phyloP scores from a whole-genome alignment of 2,797 vertebrate genomes.

The Adelosebastes latens region DNA sequence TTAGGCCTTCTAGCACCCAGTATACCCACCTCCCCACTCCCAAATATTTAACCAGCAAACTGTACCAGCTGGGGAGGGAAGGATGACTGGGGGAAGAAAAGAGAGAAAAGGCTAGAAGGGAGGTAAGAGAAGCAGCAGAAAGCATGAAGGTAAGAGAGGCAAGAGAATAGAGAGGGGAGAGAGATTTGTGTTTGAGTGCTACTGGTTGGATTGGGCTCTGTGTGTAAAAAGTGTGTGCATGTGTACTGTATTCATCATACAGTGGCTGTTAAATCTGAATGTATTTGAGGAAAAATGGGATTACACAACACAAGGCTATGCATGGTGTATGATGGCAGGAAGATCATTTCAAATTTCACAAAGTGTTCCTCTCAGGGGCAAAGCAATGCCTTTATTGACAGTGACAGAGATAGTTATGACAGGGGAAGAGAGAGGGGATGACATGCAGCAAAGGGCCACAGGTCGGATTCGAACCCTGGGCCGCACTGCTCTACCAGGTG shows the following conservation, averaged over 20 bases:
- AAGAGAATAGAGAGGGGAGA: background rate
- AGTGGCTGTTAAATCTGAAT: background rate
- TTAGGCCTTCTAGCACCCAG: constrained; percentile 55
- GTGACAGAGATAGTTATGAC: too few species aligned
- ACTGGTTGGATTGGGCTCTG: background rate
- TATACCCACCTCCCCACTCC: constrained; percentile 9
- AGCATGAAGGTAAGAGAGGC: constrained; percentile 11
- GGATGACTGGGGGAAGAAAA: background rate
- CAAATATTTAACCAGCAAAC: constrained; percentile 77
- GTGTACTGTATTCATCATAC: background rate
- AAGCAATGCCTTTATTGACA: background rate
- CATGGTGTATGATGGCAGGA: background rate
- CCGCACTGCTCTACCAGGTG: too few species aligned
- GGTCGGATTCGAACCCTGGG: too few species aligned
- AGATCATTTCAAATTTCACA: background rate
- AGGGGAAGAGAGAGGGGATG: too few species aligned
- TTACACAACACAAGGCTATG: background rate
- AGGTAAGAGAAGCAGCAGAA: constrained; percentile 14
- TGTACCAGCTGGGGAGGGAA: constrained; percentile 55
- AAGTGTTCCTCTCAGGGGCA: background rate
- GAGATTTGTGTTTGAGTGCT: constrained; percentile 1
- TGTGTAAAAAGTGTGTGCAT: background rate
- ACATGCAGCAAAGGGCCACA: too few species aligned
- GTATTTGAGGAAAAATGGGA: background rate
- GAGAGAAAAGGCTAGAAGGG: background rate